Conservation (phyloP, 2,113 vertebrate species). For the Boleophthalmus pectinirostris region DNA sequence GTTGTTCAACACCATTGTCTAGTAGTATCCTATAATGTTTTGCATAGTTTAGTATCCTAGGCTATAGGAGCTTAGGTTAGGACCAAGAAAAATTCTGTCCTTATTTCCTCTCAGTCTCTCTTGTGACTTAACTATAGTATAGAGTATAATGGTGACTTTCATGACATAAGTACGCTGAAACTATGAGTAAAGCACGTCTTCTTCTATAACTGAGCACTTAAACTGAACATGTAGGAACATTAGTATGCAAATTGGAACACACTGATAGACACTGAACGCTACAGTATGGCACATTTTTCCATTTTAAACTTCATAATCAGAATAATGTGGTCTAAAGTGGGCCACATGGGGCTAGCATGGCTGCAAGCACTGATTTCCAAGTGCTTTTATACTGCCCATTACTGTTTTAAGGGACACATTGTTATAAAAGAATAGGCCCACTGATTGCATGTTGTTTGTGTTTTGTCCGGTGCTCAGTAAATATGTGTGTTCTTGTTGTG, state of each 20-base stretch:
- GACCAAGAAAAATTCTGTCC: no score
- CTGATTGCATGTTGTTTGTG: conserved; percentile 23
- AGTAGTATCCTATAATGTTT: no score
- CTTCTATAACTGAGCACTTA: not conserved
- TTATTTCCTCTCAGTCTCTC: no score
- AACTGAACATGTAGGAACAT: not conserved
- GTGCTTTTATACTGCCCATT: conserved; percentile 12
- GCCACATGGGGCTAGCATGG: not conserved
- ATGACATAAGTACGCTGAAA: not conserved
- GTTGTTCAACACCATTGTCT: no score
- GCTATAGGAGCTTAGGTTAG: no score
- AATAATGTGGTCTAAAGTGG: conserved; percentile 5
- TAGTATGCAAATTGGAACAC: not conserved
- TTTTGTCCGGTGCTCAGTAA: conserved; percentile 5
- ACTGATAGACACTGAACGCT: not conserved
- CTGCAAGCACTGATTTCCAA: conserved; percentile 3
- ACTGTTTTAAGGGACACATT: conserved; percentile 19
- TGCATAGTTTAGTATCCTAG: no score
- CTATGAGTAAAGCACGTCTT: not conserved
- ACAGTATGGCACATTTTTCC: not conserved
- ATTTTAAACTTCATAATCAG: conserved; percentile 13
- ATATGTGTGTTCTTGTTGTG: not conserved
- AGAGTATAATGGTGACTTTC: not conserved
- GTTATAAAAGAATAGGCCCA: conserved; percentile 19
- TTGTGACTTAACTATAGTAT: no score